Evolutionary conservation across 2,888 invertebrate genomes (phyloP).

Genomic region (Zelleria hepariella): DNA sequence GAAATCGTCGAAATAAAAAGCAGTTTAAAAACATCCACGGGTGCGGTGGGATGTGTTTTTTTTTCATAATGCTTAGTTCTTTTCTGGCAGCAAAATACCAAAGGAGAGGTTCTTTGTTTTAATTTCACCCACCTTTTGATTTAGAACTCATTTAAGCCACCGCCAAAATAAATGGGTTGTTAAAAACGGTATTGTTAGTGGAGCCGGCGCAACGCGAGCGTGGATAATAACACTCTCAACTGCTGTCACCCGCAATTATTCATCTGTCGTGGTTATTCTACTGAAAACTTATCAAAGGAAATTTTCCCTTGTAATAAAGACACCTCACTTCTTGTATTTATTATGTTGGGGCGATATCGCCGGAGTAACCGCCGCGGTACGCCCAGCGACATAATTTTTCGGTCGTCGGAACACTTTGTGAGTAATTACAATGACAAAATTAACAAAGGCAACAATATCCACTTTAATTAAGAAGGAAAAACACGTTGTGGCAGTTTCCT

Average conservation of each 20-base stretch:
- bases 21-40: no score
- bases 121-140: not conserved
- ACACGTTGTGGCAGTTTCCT: not conserved
- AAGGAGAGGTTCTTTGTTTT: not conserved
- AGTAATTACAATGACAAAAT: conserved; percentile 20
- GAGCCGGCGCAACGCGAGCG: not conserved
- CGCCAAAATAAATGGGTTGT: not conserved
- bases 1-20: no score
- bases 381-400: conserved; percentile 28
- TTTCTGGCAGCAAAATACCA: not conserved
- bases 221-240: not conserved
- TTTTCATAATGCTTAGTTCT: no score
- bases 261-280: not conserved
- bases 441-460: conserved; percentile 5
- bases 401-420: conserved; percentile 20
- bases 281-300: not conserved
- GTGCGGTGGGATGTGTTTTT: no score
- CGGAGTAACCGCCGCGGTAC: conserved; percentile 14
- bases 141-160: not conserved
- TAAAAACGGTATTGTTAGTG: not conserved
- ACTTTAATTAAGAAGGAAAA: conserved; percentile 2
- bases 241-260: not conserved
- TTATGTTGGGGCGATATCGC: not conserved
- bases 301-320: not conserved
- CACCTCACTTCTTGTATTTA: not conserved